Percentiles rank a stretch among this genome's conserved stretches.
Evolutionary conservation across 1,140 invertebrate genomes (phyloP).

Genomic region (Drosophila micromelanica): DNA sequence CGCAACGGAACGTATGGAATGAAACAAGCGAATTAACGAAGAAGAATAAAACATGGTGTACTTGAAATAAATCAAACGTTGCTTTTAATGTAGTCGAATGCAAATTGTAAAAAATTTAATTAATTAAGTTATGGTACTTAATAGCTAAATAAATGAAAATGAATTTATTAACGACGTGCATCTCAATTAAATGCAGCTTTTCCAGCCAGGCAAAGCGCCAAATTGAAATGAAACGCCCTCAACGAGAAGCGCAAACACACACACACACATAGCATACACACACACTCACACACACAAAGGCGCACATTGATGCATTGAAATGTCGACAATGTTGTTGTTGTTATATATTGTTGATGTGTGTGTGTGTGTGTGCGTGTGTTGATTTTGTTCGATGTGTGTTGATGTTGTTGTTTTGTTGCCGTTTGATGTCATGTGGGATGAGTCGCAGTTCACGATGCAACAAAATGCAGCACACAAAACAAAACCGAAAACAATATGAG

Average conservation of each 20-base stretch:
- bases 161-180: constrained; percentile 42
- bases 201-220: constrained; percentile 66
- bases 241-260: constrained; percentile 6
- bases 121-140: constrained; percentile 55
- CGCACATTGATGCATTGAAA: background rate
- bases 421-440: constrained; percentile 22
- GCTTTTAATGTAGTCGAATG: constrained; percentile 62
- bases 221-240: constrained; percentile 61
- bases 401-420: constrained; percentile 18
- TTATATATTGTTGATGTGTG: constrained; percentile 17
- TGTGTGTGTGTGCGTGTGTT: constrained; percentile 13
- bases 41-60: constrained; percentile 40
- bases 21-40: constrained; percentile 53
- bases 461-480: constrained; percentile 84
- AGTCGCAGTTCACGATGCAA: constrained; percentile 73
- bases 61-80: constrained; percentile 62
- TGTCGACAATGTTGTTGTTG: constrained; percentile 37
- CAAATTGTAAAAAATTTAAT: constrained; percentile 49
- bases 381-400: no score
- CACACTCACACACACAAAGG: constrained; percentile 6
- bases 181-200: constrained; percentile 77
- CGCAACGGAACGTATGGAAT: constrained; percentile 56
- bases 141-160: constrained; percentile 51
- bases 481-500: constrained; percentile 81
- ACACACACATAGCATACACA: constrained; percentile 4